Percentiles rank a stretch among this genome's conserved stretches.
Evolutionary conservation across 2,113 vertebrate genomes (phyloP).

Genomic region (Arenaria interpres): DNA sequence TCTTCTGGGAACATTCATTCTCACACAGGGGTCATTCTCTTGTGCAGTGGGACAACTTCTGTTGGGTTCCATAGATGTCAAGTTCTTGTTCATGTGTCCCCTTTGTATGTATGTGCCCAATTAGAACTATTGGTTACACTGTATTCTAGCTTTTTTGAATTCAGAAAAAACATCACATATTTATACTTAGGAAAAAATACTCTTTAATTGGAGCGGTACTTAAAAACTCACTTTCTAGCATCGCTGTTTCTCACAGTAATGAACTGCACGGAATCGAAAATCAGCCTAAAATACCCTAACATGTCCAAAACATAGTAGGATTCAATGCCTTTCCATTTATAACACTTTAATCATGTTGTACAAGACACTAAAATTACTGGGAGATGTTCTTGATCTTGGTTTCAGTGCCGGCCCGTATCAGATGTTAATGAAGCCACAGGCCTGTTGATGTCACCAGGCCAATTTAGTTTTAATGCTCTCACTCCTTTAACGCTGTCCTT

Average conservation of each 20-base stretch:
- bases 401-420: neutral
- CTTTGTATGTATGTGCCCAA: neutral
- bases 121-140: neutral
- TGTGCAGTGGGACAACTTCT: neutral
- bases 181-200: neutral
- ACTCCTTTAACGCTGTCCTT: neutral
- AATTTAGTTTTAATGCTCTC: neutral
- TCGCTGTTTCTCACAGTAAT: neutral
- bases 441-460: neutral
- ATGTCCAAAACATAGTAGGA: neutral
- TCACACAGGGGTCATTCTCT: neutral
- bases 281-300: neutral
- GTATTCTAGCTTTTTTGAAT: neutral
- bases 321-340: constrained; percentile 24
- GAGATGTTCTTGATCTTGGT: neutral
- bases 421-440: neutral
- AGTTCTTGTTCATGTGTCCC: neutral
- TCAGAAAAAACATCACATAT: neutral
- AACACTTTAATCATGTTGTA: neutral
- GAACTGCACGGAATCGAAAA: neutral
- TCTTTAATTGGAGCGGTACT: neutral
- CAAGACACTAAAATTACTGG: neutral
- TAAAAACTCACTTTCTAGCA: neutral
- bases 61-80: neutral
- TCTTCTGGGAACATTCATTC: neutral